Base-by-base conservation (phyloP, 2,888 invertebrate species). In the Pyrrhosoma nymphula region DNA sequence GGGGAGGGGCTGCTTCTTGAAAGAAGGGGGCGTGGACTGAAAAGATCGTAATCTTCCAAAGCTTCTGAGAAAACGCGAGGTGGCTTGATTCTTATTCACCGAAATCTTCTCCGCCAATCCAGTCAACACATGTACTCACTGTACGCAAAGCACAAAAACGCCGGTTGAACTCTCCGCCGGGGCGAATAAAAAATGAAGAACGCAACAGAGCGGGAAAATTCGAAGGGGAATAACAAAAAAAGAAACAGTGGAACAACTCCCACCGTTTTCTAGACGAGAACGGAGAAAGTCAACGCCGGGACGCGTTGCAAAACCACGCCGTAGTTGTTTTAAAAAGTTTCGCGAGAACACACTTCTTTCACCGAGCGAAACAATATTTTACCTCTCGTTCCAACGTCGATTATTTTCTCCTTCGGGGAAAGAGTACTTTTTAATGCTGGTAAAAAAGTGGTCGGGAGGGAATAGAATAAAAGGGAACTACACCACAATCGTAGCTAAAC, bases 161-260 rank as follows among this genome's bases (percentile, higher is more conserved):
- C 35, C 82, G 82, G 82, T 82, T 82, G 82, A 82, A 82, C 82
- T 82, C 82, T 82, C 82, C 82, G 35, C 16, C 75, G n/a, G n/a
- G n/a, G n/a, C n/a, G n/a, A n/a, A n/a, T 4, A 47, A 47, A 47
- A 47, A 47, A 47, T 47, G 47, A 47, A n/a, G 55, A 55, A 89
- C 20, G n/a, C 3, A 47, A 39, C 39, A 20, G 47, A 56, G 55
- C 47, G 89, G 47, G 89, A 89, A 89, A 56, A 56, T 56, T 47
- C 16, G 89, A 55, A 55, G 20, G 47, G n/a, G n/a, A 26, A 88
- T 14, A 89, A 89, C 0, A 55, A 6, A 47, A 82, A 88, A 55
- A 88, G 39, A 82, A 82, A 88, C 20, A 18, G 88, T 39, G 16
- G 39, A 16, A 18, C 35, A 89, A 55, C n/a, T 56, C 47, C 12